Conservation (phyloP, 2,888 invertebrate species). For the Hydrotaea cyrtoneurina region DNA sequence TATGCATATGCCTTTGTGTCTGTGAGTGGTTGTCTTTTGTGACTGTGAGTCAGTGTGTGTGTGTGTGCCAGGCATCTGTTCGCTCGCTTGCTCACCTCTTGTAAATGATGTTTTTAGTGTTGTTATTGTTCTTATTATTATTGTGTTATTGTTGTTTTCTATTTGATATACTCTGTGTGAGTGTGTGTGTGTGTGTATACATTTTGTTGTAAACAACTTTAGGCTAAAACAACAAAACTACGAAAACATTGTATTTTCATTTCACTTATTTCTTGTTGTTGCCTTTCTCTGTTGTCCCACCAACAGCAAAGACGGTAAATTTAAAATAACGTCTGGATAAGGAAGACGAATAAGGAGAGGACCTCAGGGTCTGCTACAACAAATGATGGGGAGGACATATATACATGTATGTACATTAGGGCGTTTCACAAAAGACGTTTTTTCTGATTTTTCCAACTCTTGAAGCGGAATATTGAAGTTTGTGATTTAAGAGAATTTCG, state of each 20-base stretch:
- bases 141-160: background rate
- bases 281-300: background rate
- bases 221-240: conserved; percentile 50
- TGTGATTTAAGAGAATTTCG: too few relatives aligned
- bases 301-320: background rate
- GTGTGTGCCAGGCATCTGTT: too few relatives aligned
- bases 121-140: background rate
- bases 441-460: too few relatives aligned
- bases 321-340: background rate
- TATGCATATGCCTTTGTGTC: background rate
- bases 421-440: too few relatives aligned
- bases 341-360: background rate
- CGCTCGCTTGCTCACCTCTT: background rate
- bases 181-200: conserved; percentile 32
- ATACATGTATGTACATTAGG: too few relatives aligned
- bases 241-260: conserved; percentile 42
- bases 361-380: too few relatives aligned
- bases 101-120: background rate
- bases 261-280: background rate
- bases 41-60: background rate
- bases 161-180: background rate
- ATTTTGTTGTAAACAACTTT: conserved; percentile 57
- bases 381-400: too few relatives aligned
- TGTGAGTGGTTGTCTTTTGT: background rate
- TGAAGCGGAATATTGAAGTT: too few relatives aligned